Base-by-base conservation (phyloP, 92 coral and sea anemone genomes). In the Micromussa lordhowensis region DNA sequence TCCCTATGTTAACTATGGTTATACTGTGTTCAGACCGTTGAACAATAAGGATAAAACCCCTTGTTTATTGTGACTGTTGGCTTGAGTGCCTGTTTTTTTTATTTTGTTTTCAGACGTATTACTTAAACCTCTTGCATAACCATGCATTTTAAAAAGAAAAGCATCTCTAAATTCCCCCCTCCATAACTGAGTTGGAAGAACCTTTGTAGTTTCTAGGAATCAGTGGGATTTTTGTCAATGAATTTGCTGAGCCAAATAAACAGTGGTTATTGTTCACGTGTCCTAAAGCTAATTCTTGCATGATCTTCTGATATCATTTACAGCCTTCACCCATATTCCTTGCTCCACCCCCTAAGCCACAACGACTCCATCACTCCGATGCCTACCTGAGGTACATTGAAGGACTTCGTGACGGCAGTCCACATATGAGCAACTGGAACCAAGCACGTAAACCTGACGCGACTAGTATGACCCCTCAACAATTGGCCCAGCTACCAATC, bases 311-410 rank as follows among this genome's bases (percentile, higher is more conserved):
- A 17, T 83, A 28, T 12, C 17, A 28, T 48, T 85, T 91, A 31
- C 88, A 97, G 99, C 95, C 98, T 71, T 84, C 96, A 4, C 99
- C 99, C 78, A 86, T 97, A 66, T 97, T 97, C 58, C 91, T 94
- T 76, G 93, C 98, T 1, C 96, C 99, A 16, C 99, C 99, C 13
- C 90, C 99, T 54, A 96, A 95, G 80, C 99, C 98, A 21, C 99
- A 95, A 71, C 91, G 96, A 80, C 91, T 97, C 31, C 98, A 95
- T 59, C 99, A 97, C 82, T 97, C 99, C 29, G 99, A 97, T 35
- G 99, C 99, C n/a, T 97, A 97, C 78, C 94, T 97, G 79, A 95
- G 98, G 86, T 98, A 98, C 91, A 98, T 98, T 68, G 99, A 98
- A 86, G 99, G 99, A 21, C 94, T 98, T 79, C 99, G 99, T 49